Evolutionary conservation across 2,113 vertebrate species (phyloP).

Genomic region (Pampusana beccarii): DNA sequence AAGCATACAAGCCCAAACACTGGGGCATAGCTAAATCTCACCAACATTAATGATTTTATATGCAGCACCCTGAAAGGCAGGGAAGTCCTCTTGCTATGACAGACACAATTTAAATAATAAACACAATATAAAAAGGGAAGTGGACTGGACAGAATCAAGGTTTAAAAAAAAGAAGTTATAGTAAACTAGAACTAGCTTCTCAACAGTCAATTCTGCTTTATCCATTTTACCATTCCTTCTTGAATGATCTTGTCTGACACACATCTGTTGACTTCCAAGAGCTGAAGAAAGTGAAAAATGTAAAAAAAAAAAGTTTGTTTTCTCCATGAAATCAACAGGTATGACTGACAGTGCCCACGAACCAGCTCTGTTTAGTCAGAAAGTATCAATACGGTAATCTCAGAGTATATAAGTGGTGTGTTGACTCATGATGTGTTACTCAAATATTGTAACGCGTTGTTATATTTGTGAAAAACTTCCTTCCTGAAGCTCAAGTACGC

Average conservation of each 20-base stretch:
- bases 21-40: not conserved
- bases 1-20: not conserved
- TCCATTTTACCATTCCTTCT: not conserved
- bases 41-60: not conserved
- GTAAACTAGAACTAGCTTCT: not conserved
- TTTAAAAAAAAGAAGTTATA: not conserved
- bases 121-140: not conserved
- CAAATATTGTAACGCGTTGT: not conserved
- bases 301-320: not conserved
- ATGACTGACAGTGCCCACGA: not conserved
- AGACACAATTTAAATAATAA: not conserved
- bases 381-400: not conserved
- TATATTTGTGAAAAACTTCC: not conserved
- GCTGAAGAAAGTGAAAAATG: not conserved
- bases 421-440: constrained; percentile 4
- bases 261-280: not conserved
- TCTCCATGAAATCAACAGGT: not conserved
- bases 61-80: not conserved
- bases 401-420: not conserved
- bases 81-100: not conserved
- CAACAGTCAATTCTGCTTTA: not conserved
- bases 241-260: not conserved
- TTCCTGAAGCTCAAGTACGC: not conserved
- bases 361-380: not conserved
- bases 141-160: not conserved